Base-by-base conservation (phyloP, 2,113 vertebrate genomes). In the Corythoichthys intestinalis region DNA sequence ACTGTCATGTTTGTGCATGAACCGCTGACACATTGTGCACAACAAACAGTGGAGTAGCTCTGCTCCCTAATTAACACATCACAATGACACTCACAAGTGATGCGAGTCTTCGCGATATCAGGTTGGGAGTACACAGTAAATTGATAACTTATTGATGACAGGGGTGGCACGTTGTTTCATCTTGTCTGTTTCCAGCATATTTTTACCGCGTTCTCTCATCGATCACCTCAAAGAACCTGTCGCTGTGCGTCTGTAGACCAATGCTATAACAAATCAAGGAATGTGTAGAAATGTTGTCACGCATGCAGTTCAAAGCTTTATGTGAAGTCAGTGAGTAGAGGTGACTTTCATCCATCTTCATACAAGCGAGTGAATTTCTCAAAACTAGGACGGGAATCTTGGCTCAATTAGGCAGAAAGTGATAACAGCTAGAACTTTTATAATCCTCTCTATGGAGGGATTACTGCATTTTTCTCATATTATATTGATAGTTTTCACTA, bases 11-110 rank as follows among this genome's bases (percentile, higher is more conserved):
- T 68, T 79, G 66, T 52, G 64, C 64, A 38, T 48, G 58, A 79
- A 66, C 47, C 74, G 73, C 85, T 70, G 65, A 70, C 79, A 80
- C 79, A 63, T 80, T 85, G 7, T 1, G 66, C 68, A 57, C 61
- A 69, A 66, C 71, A 34, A 1, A 56, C n/a, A 34, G 7, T 34
- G 4, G 20, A 2, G 20, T 70, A 50, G 65, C 63, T 71, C 56
- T 3, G 49, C 37, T 76, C 50, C 63, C 73, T 87, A 83, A 91
- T 90, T 89, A 90, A 79, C 78, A 70, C 62, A 71, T 76, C 49
- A 69, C 57, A 73, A 73, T 73, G 72, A 71, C 67, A 74, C 76
- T 81, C 71, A 66, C 15, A 62, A 65, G 73, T 83, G 70, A 81
- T 58, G 50, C 48, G 67, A 80, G 77, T 70, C 69, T 50, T 28